phyloP scores from a whole-genome alignment of 2,888 invertebrate species.

The Venustoraphidia nigricollis region DNA sequence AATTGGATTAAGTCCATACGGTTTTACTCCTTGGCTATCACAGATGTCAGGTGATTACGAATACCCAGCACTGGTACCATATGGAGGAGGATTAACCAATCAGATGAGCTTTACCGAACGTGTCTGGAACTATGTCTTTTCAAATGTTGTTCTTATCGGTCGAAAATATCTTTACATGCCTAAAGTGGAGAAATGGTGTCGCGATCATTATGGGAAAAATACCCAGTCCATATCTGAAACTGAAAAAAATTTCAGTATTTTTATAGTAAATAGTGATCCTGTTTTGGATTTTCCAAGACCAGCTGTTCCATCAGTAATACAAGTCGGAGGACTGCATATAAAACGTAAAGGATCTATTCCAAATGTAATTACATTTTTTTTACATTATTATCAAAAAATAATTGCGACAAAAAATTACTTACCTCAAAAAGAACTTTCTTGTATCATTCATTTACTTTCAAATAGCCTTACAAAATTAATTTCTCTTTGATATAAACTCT shows the following conservation, averaged over 20 bases:
- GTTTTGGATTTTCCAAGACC: slow-evolving; percentile 18
- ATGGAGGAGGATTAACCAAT: slow-evolving; percentile 1
- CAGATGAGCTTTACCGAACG: slow-evolving; percentile 7
- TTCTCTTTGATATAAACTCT: too few species aligned
- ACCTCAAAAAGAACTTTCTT: too few species aligned
- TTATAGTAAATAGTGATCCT: slow-evolving; percentile 20
- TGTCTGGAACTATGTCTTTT: slow-evolving; percentile 1
- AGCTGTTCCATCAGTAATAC: slow-evolving; percentile 23
- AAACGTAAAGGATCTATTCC: slow-evolving; percentile 16
- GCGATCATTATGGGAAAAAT: slow-evolving; percentile 5
- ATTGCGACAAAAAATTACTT: too few species aligned
- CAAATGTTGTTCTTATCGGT: not conserved
- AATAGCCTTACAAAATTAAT: too few species aligned
- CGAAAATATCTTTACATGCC: slow-evolving; percentile 1
- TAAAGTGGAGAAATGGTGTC: slow-evolving; percentile 3
- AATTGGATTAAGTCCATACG: slow-evolving; percentile 4
- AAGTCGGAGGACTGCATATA: slow-evolving; percentile 23
- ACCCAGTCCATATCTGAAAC: slow-evolving; percentile 7
- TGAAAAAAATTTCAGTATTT: slow-evolving; percentile 16
- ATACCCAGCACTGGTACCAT: slow-evolving; percentile 1
- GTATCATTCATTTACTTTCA: too few species aligned
- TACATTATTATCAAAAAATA: too few species aligned
- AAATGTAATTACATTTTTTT: slow-evolving; percentile 13
- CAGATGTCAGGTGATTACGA: not conserved
- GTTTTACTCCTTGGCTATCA: not conserved